Evolutionary conservation across 2,888 invertebrate species (phyloP), one percentile per base, ranked within the genome.

Genomic region (Hylaea fasciaria): DNA sequence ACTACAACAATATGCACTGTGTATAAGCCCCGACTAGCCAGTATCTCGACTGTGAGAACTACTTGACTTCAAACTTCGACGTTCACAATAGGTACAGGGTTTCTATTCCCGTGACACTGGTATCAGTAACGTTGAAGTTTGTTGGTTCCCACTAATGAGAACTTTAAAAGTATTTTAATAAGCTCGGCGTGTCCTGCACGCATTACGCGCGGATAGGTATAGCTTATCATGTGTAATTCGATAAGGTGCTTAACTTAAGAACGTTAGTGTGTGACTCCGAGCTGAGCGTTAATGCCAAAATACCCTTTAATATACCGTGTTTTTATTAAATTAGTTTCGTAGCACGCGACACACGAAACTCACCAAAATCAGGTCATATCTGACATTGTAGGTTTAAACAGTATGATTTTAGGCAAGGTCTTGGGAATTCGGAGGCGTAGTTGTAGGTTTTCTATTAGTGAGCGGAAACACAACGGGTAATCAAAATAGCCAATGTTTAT

Each of bases 261-360:
- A 79, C 74, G 77, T 80, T 80, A 77, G 74, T 77, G 73, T 80
- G 80, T 73, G 76, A 76, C 76, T 80, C 74, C 74, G 76, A 74
- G 78, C 74, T 70, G 72, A 78, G 74, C 81, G 81, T 80, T 83
- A 84, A 85, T 83, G 85, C 85, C 86, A 84, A 89, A 89, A 84
- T 86, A 89, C 83, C 83, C 83, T 85, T 84, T 85, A 85, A 81
- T 84, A 85, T 83, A 82, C 81, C 85, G 80, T 89, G 87, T 87
- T 89, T 87, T 88, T 87, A 89, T 90, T 88, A 88, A 90, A 90
- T 89, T 89, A 89, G 87, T 85, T 84, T 76, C 77, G 80, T 78
- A 63, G 77, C 90, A 91, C 89, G 90, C 90, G 83, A 90, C 82
- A 78, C 85, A 86, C 88, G 85, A 84, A 86, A 82, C 81, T 76